A percentile compares a stretch with the other conserved stretches of the same genome.
phyloP scores from a whole-genome alignment of 2,113 vertebrate species.

The Athene noctua region DNA sequence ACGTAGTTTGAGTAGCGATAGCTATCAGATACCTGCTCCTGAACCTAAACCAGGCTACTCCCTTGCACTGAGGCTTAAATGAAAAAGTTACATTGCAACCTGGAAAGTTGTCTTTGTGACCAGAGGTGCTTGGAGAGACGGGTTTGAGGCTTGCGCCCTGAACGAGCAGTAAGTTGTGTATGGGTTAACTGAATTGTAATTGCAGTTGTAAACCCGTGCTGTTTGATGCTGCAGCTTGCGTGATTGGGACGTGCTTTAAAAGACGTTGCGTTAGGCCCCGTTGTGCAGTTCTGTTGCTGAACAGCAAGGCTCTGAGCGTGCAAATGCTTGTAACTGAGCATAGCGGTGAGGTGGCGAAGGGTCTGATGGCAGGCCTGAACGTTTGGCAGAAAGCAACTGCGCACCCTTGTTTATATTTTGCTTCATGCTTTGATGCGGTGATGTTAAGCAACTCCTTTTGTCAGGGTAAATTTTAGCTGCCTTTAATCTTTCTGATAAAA shows the following conservation, averaged over 20 bases:
- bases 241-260: neutral
- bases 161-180: neutral
- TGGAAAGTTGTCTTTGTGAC: neutral
- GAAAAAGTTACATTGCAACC: neutral
- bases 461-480: slow-evolving; percentile 27
- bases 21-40: neutral
- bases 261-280: rapidly evolving
- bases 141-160: neutral
- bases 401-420: neutral
- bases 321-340: neutral
- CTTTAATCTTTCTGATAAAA: slow-evolving; percentile 58
- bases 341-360: neutral
- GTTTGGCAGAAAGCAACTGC: neutral
- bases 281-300: neutral
- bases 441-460: slow-evolving; percentile 40
- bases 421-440: slow-evolving; percentile 1
- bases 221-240: neutral
- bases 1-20: neutral
- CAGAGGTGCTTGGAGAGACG: neutral
- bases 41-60: neutral
- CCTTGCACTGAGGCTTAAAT: neutral
- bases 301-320: neutral
- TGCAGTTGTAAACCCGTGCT: neutral
- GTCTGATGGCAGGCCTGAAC: neutral
- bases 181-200: neutral